A percentile compares a stretch with the other conserved stretches of the same genome.
Evolutionary conservation across 1,140 invertebrate species (phyloP).

Genomic region (Drosophila mayri): DNA sequence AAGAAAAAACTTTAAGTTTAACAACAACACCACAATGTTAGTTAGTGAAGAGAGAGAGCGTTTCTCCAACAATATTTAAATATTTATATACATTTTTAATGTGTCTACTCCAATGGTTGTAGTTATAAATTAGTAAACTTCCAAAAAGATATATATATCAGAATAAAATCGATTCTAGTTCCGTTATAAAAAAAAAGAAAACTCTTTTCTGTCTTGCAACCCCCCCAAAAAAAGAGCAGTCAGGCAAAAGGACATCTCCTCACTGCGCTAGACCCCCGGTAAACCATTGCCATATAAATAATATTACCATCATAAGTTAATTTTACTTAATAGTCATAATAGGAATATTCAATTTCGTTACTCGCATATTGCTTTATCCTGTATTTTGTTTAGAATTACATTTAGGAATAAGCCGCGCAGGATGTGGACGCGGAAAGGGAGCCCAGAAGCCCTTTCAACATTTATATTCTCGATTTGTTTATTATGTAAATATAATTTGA

Average conservation of each 20-base stretch:
- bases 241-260: not conserved
- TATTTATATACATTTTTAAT: conserved; percentile 10
- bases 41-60: conserved; percentile 2
- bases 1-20: conserved; percentile 8
- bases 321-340: conserved; percentile 8
- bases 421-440: not conserved
- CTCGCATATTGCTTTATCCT: not conserved
- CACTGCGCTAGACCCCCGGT: conserved; percentile 1
- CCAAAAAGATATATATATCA: conserved; percentile 3
- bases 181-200: not conserved
- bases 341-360: conserved; percentile 18
- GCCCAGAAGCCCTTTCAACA: conserved; percentile 20
- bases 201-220: not conserved
- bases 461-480: conserved; percentile 57
- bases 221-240: not conserved
- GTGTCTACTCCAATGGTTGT: conserved; percentile 37
- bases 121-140: conserved; percentile 29
- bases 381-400: conserved; percentile 20
- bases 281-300: conserved; percentile 23
- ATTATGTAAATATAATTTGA: conserved; percentile 81
- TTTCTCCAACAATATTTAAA: conserved; percentile 10
- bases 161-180: conserved; percentile 13
- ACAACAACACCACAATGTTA: conserved; percentile 7
- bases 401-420: conserved; percentile 17
- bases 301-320: conserved; percentile 18